Conservation (phyloP, 2,113 vertebrate species). For the Cyanistes caeruleus region DNA sequence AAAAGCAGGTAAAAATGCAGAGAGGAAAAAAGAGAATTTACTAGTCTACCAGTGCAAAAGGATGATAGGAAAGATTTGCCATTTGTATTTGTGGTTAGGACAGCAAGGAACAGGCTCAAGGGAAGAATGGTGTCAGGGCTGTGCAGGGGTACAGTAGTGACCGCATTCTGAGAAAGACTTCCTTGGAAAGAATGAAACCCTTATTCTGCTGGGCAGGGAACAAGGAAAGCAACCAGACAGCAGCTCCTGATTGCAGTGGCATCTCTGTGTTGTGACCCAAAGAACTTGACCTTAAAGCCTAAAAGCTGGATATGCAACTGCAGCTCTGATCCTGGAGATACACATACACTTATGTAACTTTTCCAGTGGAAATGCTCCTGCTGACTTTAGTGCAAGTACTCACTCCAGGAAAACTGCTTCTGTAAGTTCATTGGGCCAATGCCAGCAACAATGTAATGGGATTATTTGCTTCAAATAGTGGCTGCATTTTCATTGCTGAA, state of each 20-base stretch:
- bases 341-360: not conserved
- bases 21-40: not conserved
- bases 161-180: not conserved
- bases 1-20: not conserved
- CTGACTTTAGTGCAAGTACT: slow-evolving; percentile 7
- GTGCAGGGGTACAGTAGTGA: not conserved
- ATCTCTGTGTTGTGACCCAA: not conserved
- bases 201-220: not conserved
- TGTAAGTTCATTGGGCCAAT: not conserved
- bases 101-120: not conserved
- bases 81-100: not conserved
- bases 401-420: slow-evolving; percentile 21
- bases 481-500: not conserved
- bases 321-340: not conserved
- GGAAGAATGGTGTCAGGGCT: not conserved
- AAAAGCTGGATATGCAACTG: not conserved
- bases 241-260: not conserved
- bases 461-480: not conserved
- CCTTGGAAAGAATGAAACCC: not conserved
- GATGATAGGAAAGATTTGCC: not conserved
- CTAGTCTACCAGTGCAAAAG: not conserved
- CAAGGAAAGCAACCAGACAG: not conserved
- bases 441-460: not conserved
- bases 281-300: not conserved
- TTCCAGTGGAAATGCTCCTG: not conserved